These are phyloP conservation scores for Microplitis mediator DNA, from an alignment of 1,140 invertebrate species.

Conservation along the genomic window DNA sequence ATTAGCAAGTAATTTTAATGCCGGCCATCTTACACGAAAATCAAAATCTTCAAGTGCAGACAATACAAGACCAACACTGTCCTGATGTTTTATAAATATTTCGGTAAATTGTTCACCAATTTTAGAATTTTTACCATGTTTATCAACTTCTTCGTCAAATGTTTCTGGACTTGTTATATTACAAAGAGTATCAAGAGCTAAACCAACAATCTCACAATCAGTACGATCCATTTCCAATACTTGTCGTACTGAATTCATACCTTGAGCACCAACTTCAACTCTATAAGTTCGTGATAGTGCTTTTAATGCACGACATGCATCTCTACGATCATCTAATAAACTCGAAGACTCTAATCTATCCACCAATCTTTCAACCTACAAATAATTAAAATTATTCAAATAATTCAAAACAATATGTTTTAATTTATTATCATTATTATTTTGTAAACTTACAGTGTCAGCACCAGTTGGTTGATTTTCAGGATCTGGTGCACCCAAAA, in stretches of 20 bases:
- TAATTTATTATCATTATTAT: no score
- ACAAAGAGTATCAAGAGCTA: conserved; percentile 89
- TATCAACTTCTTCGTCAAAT: conserved; percentile 77
- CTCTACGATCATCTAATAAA: conserved; percentile 90
- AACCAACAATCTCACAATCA: conserved; percentile 90
- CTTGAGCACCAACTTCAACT: conserved; percentile 94
- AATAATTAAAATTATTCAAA: no score
- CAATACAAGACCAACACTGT: conserved; percentile 85
- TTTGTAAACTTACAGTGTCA: conserved; percentile 76
- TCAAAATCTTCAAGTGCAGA: conserved; percentile 94
- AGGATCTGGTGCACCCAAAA: conserved; percentile 79
- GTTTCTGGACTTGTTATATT: conserved; percentile 87
- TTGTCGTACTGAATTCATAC: conserved; percentile 85
- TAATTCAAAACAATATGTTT: no score
- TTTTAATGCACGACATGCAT: conserved; percentile 95
- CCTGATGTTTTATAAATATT: conserved; percentile 93
- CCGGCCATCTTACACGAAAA: conserved; percentile 87
- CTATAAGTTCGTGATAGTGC: conserved; percentile 92
- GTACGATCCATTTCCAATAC: conserved; percentile 82
- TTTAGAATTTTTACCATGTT: conserved; percentile 53
- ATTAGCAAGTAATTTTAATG: conserved; percentile 83
- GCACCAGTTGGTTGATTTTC: conserved; percentile 77
- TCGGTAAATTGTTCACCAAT: conserved; percentile 96
- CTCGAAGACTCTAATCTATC: conserved; percentile 92
- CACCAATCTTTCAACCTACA: conserved; percentile 91